phyloP scores from a whole-genome alignment of 2,888 invertebrate genomes.

The Drosophila borealis region DNA sequence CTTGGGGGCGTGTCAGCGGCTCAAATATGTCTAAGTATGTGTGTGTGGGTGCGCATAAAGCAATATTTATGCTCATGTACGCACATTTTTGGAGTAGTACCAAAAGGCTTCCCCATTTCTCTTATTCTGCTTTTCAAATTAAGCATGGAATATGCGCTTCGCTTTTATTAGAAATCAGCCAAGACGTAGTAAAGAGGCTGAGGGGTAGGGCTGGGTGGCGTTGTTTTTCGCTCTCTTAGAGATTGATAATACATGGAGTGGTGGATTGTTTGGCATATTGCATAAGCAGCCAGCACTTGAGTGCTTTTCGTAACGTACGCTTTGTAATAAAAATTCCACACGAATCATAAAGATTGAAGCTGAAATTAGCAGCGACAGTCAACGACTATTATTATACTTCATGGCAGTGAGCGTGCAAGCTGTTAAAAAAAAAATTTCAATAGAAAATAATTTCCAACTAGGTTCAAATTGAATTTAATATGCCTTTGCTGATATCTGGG shows the following conservation, averaged over 20 bases:
- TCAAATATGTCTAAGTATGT: not conserved
- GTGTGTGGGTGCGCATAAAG: conserved; percentile 63
- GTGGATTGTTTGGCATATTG: conserved; percentile 23
- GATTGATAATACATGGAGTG: conserved; percentile 25
- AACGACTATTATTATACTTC: conserved; percentile 7
- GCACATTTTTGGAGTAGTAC: conserved; percentile 44
- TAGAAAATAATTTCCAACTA: too few species aligned
- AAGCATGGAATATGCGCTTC: conserved; percentile 70
- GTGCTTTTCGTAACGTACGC: conserved; percentile 16
- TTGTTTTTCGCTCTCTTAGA: conserved; percentile 2
- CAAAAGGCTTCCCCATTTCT: conserved; percentile 11
- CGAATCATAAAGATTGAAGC: conserved; percentile 27
- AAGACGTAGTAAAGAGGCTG: conserved; percentile 10
- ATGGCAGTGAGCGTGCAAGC: not conserved
- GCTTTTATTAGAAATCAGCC: conserved; percentile 70
- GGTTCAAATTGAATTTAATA: too few species aligned
- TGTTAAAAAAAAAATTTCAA: not conserved
- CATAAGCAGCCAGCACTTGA: conserved; percentile 30
- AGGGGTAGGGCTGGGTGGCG: not conserved
- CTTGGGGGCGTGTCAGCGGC: conserved; percentile 22
- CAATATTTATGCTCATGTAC: conserved; percentile 69
- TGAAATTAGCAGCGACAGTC: conserved; percentile 10
- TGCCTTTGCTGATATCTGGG: too few species aligned
- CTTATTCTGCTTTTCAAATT: conserved; percentile 47
- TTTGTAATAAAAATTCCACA: conserved; percentile 65